A percentile compares a stretch with the other conserved stretches of the same genome.
These are phyloP conservation scores for Erynnis tages DNA, from an alignment of 2,888 invertebrate species.

Conservation along the genomic window DNA sequence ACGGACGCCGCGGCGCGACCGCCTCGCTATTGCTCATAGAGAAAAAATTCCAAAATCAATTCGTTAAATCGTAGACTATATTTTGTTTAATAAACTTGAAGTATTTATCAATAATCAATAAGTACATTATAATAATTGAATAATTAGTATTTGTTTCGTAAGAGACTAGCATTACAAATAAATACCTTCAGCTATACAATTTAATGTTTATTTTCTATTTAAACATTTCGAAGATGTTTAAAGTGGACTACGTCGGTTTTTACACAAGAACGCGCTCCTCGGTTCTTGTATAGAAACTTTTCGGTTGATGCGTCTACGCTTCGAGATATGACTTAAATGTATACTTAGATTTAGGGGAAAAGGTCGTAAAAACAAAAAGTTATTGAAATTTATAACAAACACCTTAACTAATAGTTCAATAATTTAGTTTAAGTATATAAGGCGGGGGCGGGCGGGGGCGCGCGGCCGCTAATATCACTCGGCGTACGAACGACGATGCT, in stretches of 20 bases:
- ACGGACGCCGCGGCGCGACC: conserved; percentile 26
- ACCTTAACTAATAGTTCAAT: conserved; percentile 80
- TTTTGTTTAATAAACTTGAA: conserved; percentile 79
- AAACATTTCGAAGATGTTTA: conserved; percentile 79
- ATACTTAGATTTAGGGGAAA: conserved; percentile 78
- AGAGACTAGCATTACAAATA: conserved; percentile 82
- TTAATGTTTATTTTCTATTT: conserved; percentile 77
- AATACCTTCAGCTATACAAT: conserved; percentile 81
- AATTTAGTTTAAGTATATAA: conserved; percentile 67
- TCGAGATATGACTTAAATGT: conserved; percentile 80
- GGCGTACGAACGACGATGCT: conserved; percentile 42
- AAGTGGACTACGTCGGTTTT: conserved; percentile 74
- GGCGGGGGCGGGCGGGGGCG: conserved; percentile 42
- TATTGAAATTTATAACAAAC: conserved; percentile 81
- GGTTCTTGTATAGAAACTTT: conserved; percentile 66
- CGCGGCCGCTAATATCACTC: conserved; percentile 42
- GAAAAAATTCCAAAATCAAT: conserved; percentile 77
- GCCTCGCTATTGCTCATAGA: conserved; percentile 69
- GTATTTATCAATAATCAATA: conserved; percentile 81
- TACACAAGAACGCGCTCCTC: conserved; percentile 60
- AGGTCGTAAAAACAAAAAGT: conserved; percentile 80
- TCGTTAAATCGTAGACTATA: conserved; percentile 79
- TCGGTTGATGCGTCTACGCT: conserved; percentile 73
- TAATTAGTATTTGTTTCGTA: conserved; percentile 81
- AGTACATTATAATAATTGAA: conserved; percentile 82